Conservation (phyloP, 2,888 invertebrate genomes). For the Exocentrus adspersus region DNA sequence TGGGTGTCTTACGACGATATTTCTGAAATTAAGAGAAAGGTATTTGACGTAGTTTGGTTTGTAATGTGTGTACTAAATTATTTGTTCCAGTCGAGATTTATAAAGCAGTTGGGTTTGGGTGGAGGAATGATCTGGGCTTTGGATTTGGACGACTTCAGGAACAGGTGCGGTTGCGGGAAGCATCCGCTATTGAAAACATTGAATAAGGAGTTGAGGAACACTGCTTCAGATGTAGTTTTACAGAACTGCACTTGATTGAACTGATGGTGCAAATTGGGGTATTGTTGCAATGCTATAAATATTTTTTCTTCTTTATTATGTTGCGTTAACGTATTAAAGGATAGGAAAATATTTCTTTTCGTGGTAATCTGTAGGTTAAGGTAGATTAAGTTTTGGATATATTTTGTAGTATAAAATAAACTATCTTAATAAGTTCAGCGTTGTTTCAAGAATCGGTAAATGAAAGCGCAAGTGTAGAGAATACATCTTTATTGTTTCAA, state of each 20-base stretch:
- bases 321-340: slow-evolving; percentile 34
- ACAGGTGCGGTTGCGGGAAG: slow-evolving; percentile 73
- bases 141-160: slow-evolving; percentile 81
- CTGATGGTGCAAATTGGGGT: slow-evolving; percentile 5
- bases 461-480: neutral
- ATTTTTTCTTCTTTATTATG: slow-evolving; percentile 44
- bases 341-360: slow-evolving; percentile 37
- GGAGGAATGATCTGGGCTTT: slow-evolving; percentile 84
- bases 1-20: slow-evolving; percentile 85
- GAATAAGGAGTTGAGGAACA: slow-evolving; percentile 67
- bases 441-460: no score
- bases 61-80: slow-evolving; percentile 15
- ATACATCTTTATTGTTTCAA: neutral
- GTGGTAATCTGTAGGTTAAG: neutral
- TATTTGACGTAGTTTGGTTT: no score
- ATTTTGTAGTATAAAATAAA: slow-evolving; percentile 23
- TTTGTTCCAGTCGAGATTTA: slow-evolving; percentile 66
- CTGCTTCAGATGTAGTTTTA: slow-evolving; percentile 47
- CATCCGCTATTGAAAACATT: slow-evolving; percentile 76
- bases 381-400: slow-evolving; percentile 8
- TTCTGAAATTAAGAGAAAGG: slow-evolving; percentile 71
- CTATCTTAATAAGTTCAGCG: no score
- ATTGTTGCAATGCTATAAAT: slow-evolving; percentile 30
- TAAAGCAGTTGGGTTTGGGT: slow-evolving; percentile 70
- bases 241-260: slow-evolving; percentile 49